A percentile compares a stretch with the other conserved stretches of the same genome.
Conservation (phyloP, 1,140 invertebrate species). For the Mamestra configurata region DNA sequence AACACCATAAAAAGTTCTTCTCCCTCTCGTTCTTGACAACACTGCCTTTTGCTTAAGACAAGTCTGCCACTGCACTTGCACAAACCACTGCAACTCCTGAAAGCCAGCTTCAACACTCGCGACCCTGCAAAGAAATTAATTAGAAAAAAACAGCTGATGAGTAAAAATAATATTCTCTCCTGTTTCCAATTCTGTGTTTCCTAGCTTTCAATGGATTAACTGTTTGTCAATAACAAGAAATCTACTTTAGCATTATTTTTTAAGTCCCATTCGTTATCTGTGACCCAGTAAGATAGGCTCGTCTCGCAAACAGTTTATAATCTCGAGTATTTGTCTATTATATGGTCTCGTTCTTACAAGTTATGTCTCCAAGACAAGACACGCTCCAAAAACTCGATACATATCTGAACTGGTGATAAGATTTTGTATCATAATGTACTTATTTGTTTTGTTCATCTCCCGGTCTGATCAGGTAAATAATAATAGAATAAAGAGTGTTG, state of each 20-base stretch:
- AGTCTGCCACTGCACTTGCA: too few relatives aligned
- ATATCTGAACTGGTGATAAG: slow-evolving; percentile 15
- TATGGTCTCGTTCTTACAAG: slow-evolving; percentile 4
- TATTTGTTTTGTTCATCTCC: neutral
- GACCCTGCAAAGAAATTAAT: too few relatives aligned
- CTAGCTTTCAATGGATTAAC: neutral
- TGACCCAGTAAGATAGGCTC: slow-evolving; percentile 67
- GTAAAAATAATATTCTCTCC: too few relatives aligned
- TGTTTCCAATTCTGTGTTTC: too few relatives aligned
- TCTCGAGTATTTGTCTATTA: slow-evolving; percentile 7
- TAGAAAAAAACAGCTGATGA: too few relatives aligned
- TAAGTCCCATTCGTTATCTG: slow-evolving; percentile 53
- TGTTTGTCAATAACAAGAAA: slow-evolving; percentile 33
- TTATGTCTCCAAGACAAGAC: slow-evolving; percentile 3
- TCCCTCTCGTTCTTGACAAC: too few relatives aligned
- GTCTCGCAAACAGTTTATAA: slow-evolving; percentile 56
- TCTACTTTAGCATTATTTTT: slow-evolving; percentile 28
- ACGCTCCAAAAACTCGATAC: neutral
- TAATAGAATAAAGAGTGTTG: too few relatives aligned
- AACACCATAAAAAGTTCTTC: too few relatives aligned
- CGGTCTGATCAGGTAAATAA: neutral
- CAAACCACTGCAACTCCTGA: too few relatives aligned
- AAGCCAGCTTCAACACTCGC: too few relatives aligned
- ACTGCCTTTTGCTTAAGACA: too few relatives aligned
- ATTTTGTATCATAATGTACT: slow-evolving; percentile 2